phyloP scores from a whole-genome alignment of 2,113 vertebrate species.

The Microcebus ravelobensis region DNA sequence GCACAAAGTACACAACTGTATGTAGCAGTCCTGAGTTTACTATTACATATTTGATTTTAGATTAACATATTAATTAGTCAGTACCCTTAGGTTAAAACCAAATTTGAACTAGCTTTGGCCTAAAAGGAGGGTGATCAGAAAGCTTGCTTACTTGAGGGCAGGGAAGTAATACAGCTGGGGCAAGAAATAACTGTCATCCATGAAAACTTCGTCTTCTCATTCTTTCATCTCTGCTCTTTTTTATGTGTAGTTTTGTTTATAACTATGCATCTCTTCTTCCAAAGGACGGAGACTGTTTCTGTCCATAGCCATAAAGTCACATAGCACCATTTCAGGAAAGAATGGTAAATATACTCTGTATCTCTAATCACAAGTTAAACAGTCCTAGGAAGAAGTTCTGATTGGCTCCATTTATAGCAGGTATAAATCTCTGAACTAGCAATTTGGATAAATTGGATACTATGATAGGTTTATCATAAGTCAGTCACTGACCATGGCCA shows the following conservation, averaged over 20 bases:
- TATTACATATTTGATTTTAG: neutral
- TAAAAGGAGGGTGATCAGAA: neutral
- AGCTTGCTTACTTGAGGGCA: neutral
- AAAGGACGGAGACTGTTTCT: neutral
- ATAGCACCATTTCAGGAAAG: neutral
- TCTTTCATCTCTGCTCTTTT: neutral
- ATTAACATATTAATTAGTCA: neutral
- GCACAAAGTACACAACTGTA: fast-evolving
- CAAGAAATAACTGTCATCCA: neutral
- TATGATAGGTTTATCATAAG: neutral
- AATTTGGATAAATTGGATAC: neutral
- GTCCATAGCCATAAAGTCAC: neutral
- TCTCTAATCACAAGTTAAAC: neutral
- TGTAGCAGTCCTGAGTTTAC: neutral
- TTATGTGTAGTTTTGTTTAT: neutral
- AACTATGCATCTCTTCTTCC: neutral
- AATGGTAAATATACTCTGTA: neutral
- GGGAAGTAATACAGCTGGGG: fast-evolving
- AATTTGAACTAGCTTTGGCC: neutral
- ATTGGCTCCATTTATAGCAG: neutral
- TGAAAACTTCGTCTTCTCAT: neutral
- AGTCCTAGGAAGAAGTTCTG: neutral
- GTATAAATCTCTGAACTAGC: neutral
- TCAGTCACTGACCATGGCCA: neutral
- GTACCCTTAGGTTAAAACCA: neutral